phyloP scores from a whole-genome alignment of 2,888 invertebrate genomes.

The Apamea epomidion region DNA sequence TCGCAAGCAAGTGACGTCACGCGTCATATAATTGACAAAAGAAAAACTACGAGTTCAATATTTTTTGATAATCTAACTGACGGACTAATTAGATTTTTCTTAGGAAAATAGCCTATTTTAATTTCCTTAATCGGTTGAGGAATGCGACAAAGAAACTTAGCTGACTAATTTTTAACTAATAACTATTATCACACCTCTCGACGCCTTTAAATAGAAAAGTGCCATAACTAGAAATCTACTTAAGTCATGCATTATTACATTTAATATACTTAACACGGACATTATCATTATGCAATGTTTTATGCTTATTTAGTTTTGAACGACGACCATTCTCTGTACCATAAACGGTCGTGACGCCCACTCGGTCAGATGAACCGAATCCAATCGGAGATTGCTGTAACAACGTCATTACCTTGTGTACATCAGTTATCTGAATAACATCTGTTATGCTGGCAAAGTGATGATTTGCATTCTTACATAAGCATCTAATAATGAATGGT shows the following conservation, averaged over 20 bases:
- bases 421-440: conserved; percentile 55
- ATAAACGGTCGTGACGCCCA: conserved; percentile 73
- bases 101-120: too few species aligned
- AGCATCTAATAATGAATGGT: conserved; percentile 41
- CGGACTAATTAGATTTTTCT: too few species aligned
- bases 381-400: conserved; percentile 80
- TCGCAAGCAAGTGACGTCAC: too few species aligned
- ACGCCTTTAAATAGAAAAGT: neutral
- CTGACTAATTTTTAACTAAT: neutral
- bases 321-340: conserved; percentile 48
- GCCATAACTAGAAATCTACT: conserved; percentile 1
- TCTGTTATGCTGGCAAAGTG: conserved; percentile 55
- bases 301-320: conserved; percentile 47
- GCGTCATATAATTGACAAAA: too few species aligned
- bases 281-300: conserved; percentile 54
- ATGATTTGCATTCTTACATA: conserved; percentile 63
- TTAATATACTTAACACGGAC: conserved; percentile 29
- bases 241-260: conserved; percentile 4
- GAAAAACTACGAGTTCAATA: too few species aligned
- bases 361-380: conserved; percentile 69
- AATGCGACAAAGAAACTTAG: too few species aligned
- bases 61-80: too few species aligned
- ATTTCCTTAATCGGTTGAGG: neutral
- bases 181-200: neutral
- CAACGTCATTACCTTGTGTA: conserved; percentile 72